These are phyloP conservation scores for Arenaria interpres DNA, from an alignment of 2,113 vertebrate genomes.

Conservation along the genomic window DNA sequence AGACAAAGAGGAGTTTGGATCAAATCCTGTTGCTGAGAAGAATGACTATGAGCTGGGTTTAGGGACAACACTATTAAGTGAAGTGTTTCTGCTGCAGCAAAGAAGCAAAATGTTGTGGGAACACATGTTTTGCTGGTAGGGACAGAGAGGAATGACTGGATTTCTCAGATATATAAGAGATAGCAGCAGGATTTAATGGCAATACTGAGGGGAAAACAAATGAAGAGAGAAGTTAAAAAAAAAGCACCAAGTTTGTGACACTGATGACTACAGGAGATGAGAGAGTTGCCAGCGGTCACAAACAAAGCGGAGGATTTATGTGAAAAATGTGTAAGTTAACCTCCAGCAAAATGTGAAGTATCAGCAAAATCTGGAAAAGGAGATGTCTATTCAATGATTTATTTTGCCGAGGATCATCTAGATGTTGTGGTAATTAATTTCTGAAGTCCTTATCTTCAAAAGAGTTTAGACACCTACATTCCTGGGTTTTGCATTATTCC, in stretches of 20 bases:
- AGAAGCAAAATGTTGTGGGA: not conserved
- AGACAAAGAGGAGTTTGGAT: not conserved
- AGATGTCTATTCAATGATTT: not conserved
- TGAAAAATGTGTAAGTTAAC: not conserved
- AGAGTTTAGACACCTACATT: not conserved
- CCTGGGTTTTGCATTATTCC: not conserved
- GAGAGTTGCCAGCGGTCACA: not conserved
- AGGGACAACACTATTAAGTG: not conserved
- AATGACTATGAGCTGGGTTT: not conserved
- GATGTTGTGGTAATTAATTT: not conserved
- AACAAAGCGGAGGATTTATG: not conserved
- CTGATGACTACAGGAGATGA: not conserved
- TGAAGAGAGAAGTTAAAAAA: not conserved
- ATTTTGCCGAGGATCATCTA: not conserved
- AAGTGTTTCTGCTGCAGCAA: not conserved
- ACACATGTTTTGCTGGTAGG: slow-evolving; percentile 12
- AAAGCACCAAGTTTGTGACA: not conserved
- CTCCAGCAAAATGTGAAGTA: not conserved
- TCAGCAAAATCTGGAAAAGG: not conserved
- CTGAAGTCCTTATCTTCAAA: not conserved
- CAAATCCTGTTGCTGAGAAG: not conserved
- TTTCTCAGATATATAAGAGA: not conserved
- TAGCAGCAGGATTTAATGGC: not conserved
- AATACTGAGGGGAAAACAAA: not conserved
- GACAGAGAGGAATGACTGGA: not conserved